Evolutionary conservation across 2,113 vertebrate species (phyloP), one percentile per base, ranked within the genome.

Genomic region (Antechinus flavipes): DNA sequence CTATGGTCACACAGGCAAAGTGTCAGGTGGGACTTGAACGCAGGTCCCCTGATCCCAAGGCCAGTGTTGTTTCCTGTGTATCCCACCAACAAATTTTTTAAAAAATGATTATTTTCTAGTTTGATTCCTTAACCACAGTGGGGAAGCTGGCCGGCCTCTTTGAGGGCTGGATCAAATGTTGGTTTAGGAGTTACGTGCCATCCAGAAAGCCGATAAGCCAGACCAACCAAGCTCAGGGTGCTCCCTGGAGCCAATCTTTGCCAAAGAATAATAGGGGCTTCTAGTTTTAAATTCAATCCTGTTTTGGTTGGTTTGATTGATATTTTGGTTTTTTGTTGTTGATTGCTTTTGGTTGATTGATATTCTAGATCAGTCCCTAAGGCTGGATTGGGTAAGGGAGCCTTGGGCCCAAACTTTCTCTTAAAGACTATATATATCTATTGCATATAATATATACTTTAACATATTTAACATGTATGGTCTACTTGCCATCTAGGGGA

Each of bases 221-320:
- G 55, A 35, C 3, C n/a, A 61, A 35, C 52, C 53, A 53, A 54
- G 9, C 42, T 68, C 27, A n/a, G 90, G 91, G 23, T 35, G n/a
- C n/a, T 84, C 90, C 90, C 92, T 54, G 94, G 93, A 91, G 30
- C 46, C 8, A 47, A 54, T 47, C 47, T 93, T 95, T 95, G 68
- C 90, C 93, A 93, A 96, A 53, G 27, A 35, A 68, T 16, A 68
- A 68, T 35, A 58, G 58, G 58, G 58, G 58, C 58, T 68, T 68
- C 11, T 35, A 84, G 68, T 42, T 84, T 84, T 84, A 84, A 42
- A 22, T 6, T 30, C n/a, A 42, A 42, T 22, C n/a, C 7, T 42
- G 6, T 84, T 68, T 84, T 42, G 68, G 19, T 47, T 47, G 47
- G 47, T 47, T n/a, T 42, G n/a, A n/a, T 84, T 84, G 68, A 42